These are phyloP conservation scores for Magallana gigas DNA, from an alignment of 1,140 invertebrate genomes.

Conservation along the genomic window DNA sequence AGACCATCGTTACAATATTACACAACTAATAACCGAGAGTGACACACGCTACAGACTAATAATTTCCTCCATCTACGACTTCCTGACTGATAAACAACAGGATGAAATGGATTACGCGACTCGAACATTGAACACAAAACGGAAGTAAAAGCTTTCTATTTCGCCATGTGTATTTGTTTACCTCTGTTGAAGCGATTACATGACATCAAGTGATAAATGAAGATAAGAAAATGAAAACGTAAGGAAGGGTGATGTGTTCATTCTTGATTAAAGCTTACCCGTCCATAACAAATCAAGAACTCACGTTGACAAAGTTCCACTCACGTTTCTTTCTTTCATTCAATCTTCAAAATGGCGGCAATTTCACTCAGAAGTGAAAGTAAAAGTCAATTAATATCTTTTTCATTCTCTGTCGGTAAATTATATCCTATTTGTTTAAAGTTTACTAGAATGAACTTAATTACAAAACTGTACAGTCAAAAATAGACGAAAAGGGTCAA, in stretches of 20 bases:
- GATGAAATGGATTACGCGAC: neutral
- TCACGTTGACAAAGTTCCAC: slow-evolving; percentile 25
- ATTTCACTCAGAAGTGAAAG: slow-evolving; percentile 33
- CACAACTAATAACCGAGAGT: neutral
- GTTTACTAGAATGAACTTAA: too few species aligned
- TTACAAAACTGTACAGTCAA: too few species aligned
- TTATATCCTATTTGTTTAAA: too few species aligned
- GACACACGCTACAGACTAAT: neutral
- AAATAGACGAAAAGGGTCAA: too few species aligned
- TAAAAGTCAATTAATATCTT: slow-evolving; percentile 4
- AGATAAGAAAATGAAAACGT: neutral
- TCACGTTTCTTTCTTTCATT: slow-evolving; percentile 31
- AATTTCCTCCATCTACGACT: slow-evolving; percentile 30
- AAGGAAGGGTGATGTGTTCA: neutral
- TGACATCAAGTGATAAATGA: neutral
- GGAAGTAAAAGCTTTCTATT: slow-evolving; percentile 3
- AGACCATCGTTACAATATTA: too few species aligned
- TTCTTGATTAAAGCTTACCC: slow-evolving; percentile 20
- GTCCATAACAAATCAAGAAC: slow-evolving; percentile 23
- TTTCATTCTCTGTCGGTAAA: neutral
- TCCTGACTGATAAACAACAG: slow-evolving; percentile 26
- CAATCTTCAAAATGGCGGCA: slow-evolving; percentile 37
- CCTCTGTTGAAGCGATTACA: neutral
- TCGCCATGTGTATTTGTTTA: slow-evolving; percentile 21
- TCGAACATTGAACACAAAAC: neutral